Evolutionary conservation across 1,140 invertebrate genomes (phyloP).

Genomic region (Formica exsecta): DNA sequence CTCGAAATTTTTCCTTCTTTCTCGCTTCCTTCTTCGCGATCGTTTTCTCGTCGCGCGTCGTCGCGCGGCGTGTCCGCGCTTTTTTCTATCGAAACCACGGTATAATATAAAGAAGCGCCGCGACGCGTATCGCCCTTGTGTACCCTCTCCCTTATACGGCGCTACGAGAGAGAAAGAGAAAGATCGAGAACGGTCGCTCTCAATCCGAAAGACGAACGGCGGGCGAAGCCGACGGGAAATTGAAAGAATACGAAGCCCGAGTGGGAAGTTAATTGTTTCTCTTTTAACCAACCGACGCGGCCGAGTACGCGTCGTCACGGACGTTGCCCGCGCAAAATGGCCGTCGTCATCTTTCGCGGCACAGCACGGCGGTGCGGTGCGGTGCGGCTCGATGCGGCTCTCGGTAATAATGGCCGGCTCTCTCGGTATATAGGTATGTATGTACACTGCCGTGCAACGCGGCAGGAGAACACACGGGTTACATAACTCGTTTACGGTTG

Average conservation of each 20-base stretch:
- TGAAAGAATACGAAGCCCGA: slow-evolving; percentile 61
- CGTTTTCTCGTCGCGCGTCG: slow-evolving; percentile 39
- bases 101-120: slow-evolving; percentile 35
- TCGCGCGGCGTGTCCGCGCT: slow-evolving; percentile 38
- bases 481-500: slow-evolving; percentile 62
- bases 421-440: slow-evolving; percentile 41
- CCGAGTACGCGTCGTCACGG: slow-evolving; percentile 68
- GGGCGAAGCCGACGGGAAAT: slow-evolving; percentile 54
- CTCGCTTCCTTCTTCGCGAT: slow-evolving; percentile 10
- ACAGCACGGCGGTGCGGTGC: slow-evolving; percentile 17
- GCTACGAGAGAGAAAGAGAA: neutral
- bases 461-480: slow-evolving; percentile 47
- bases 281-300: slow-evolving; percentile 63
- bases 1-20: slow-evolving; percentile 30
- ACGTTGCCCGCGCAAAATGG: slow-evolving; percentile 69
- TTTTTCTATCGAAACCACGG: slow-evolving; percentile 29
- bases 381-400: slow-evolving; percentile 34
- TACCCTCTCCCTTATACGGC: slow-evolving; percentile 2
- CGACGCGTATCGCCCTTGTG: slow-evolving; percentile 52
- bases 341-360: slow-evolving; percentile 64
- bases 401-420: slow-evolving; percentile 63
- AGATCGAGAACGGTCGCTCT: neutral
- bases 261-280: slow-evolving; percentile 65
- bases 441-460: slow-evolving; percentile 45
- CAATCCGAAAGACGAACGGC: slow-evolving; percentile 33